Conservation (phyloP, 1,140 invertebrate species). For the Bombus fervidus region DNA sequence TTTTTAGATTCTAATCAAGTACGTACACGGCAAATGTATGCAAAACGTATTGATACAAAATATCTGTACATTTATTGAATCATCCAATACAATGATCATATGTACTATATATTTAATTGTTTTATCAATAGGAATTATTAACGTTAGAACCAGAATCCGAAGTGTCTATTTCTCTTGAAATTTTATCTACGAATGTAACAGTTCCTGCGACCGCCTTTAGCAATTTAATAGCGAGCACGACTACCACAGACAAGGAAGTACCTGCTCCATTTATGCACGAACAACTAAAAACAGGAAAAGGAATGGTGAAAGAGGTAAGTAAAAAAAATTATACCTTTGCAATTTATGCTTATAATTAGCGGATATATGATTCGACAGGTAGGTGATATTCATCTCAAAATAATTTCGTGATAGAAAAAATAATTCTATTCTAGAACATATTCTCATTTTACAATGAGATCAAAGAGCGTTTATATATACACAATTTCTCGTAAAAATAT, state of each 20-base stretch:
- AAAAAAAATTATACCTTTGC: conserved; percentile 37
- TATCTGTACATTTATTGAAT: neutral
- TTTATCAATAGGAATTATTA: conserved; percentile 77
- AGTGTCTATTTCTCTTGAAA: conserved; percentile 71
- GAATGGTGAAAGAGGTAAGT: conserved; percentile 76
- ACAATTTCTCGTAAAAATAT: neutral
- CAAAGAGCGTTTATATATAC: conserved; percentile 1
- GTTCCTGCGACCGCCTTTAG: conserved; percentile 76
- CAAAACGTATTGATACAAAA: neutral
- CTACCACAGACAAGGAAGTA: conserved; percentile 67
- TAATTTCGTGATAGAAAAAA: conserved; percentile 29
- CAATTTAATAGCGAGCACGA: conserved; percentile 73
- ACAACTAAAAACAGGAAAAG: conserved; percentile 71
- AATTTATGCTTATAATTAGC: conserved; percentile 39
- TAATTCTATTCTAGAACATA: conserved; percentile 37
- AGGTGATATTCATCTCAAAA: conserved; percentile 50
- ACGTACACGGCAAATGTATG: conserved; percentile 14
- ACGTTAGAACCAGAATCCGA: conserved; percentile 79
- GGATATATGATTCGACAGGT: neutral
- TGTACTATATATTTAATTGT: conserved; percentile 7
- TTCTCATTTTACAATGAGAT: conserved; percentile 41
- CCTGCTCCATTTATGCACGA: conserved; percentile 68
- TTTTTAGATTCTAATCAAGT: conserved; percentile 84
- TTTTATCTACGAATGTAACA: conserved; percentile 61
- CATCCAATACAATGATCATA: no score